These are phyloP conservation scores for Catocala fraxini DNA, from an alignment of 2,888 invertebrate genomes.

Conservation along the genomic window DNA sequence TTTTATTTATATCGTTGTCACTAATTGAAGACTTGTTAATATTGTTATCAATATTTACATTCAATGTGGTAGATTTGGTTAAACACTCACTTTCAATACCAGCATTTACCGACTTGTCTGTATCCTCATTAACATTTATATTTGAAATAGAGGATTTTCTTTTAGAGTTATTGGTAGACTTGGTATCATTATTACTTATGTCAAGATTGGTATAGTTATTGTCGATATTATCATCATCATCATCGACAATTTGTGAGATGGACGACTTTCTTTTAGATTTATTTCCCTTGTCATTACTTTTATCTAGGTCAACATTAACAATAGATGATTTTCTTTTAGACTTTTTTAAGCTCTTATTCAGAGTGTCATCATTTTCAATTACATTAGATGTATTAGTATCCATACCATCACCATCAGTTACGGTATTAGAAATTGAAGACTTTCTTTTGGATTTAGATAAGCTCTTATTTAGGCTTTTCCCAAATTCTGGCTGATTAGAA, in stretches of 20 bases:
- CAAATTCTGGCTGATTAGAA: neutral
- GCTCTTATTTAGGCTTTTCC: neutral
- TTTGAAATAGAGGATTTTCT: constrained; percentile 33
- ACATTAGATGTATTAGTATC: constrained; percentile 1
- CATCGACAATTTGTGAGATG: constrained; percentile 7
- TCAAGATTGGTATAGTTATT: constrained; percentile 7
- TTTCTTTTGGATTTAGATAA: constrained; percentile 34
- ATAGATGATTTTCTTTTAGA: neutral
- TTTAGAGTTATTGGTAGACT: constrained; percentile 18
- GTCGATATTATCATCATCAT: constrained; percentile 22
- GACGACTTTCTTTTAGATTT: constrained; percentile 36
- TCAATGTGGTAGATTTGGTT: too few relatives aligned
- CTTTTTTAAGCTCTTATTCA: constrained; percentile 3
- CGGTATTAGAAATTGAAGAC: constrained; percentile 19
- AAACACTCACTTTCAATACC: too few relatives aligned
- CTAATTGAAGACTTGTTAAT: neutral
- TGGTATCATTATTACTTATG: too few relatives aligned
- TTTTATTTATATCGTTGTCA: constrained; percentile 16
- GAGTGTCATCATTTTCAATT: constrained; percentile 2
- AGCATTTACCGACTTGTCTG: too few relatives aligned
- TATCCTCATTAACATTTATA: neutral
- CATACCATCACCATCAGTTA: constrained; percentile 2
- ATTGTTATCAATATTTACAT: too few relatives aligned
- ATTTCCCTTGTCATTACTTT: constrained; percentile 11
- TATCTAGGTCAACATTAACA: neutral